phyloP scores from a whole-genome alignment of 2,888 invertebrate species.

The Oligia fasciuncula region DNA sequence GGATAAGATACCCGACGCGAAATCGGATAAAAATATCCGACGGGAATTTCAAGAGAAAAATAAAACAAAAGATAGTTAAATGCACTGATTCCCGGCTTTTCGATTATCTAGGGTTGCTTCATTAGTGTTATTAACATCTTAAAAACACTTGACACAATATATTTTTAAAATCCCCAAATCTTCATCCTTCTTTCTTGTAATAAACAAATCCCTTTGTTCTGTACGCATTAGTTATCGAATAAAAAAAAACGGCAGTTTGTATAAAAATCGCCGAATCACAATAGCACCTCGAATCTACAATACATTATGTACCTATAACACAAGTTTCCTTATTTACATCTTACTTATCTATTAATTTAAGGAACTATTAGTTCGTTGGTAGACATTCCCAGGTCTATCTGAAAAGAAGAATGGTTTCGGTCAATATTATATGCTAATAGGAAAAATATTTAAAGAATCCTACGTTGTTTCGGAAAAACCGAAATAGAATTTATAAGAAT shows the following conservation, averaged over 20 bases:
- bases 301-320: background rate
- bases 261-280: conserved; percentile 29
- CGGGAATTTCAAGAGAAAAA: background rate
- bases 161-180: background rate
- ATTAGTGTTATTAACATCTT: background rate
- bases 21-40: background rate
- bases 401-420: conserved; percentile 60
- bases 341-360: conserved; percentile 54
- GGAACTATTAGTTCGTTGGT: conserved; percentile 73
- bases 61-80: background rate
- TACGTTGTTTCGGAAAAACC: background rate
- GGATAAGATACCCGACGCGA: background rate
- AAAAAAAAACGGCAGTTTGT: background rate
- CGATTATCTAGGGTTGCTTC: background rate
- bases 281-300: conserved; percentile 46
- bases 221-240: too few relatives aligned
- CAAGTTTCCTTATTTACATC: conserved; percentile 25
- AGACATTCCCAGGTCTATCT: conserved; percentile 72
- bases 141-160: background rate
- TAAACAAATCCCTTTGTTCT: background rate
- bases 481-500: background rate
- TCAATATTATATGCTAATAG: background rate
- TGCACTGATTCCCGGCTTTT: background rate
- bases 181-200: background rate
- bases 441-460: background rate